Percentiles rank a stretch among this genome's conserved stretches.
phyloP scores from a whole-genome alignment of 2,888 invertebrate genomes.

The Cephus nigrinus region DNA sequence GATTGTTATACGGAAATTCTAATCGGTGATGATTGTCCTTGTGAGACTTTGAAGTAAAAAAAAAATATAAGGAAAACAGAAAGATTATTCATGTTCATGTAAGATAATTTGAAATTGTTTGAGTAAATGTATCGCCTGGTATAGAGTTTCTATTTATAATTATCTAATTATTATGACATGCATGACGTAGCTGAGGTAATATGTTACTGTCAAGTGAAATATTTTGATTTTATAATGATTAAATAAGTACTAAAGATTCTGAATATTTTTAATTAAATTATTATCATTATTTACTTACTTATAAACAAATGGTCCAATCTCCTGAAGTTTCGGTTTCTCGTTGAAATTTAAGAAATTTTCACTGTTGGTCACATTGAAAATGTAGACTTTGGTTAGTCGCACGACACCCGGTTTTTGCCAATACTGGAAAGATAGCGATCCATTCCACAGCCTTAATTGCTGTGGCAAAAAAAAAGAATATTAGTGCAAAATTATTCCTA shows the following conservation, averaged over 20 bases:
- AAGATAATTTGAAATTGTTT: too few species aligned
- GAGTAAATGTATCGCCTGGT: too few species aligned
- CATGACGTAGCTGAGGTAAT: not conserved
- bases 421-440: slow-evolving; percentile 86
- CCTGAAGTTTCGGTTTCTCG: slow-evolving; percentile 84
- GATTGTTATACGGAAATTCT: too few species aligned
- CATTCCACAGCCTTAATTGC: slow-evolving; percentile 87
- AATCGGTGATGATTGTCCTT: too few species aligned
- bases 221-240: not conserved
- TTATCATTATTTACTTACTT: slow-evolving; percentile 70
- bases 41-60: too few species aligned
- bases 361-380: slow-evolving; percentile 89
- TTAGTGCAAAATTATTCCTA: not conserved
- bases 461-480: slow-evolving; percentile 60
- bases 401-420: slow-evolving; percentile 90
- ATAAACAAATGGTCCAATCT: slow-evolving; percentile 89
- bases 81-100: too few species aligned
- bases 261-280: not conserved
- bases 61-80: too few species aligned
- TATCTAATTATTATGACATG: not conserved
- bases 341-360: slow-evolving; percentile 81
- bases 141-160: not conserved
- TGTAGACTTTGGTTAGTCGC: slow-evolving; percentile 86
- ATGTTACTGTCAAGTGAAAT: not conserved
- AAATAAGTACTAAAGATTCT: not conserved